A percentile compares a stretch with the other conserved stretches of the same genome.
Evolutionary conservation across 2,888 invertebrate species (phyloP).

Genomic region (Cantharis rustica): DNA sequence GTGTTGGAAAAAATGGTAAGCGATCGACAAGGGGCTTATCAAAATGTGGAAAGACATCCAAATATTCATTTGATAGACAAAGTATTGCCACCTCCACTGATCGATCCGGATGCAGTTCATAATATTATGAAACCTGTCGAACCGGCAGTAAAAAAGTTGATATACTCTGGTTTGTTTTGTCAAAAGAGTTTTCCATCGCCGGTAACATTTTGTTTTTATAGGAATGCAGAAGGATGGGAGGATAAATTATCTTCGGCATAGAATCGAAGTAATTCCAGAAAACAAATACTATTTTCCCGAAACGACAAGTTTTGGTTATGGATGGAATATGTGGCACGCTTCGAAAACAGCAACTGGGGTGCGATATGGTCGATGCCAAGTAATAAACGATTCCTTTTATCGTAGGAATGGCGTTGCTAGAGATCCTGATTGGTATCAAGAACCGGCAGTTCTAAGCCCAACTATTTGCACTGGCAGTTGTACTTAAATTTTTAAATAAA

Average conservation of each 20-base stretch:
- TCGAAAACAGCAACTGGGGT: conserved; percentile 44
- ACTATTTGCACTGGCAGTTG: conserved; percentile 45
- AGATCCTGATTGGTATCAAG: conserved; percentile 62
- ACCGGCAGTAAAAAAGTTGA: conserved; percentile 53
- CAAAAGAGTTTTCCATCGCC: neutral
- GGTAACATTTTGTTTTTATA: conserved; percentile 11
- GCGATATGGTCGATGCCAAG: conserved; percentile 59
- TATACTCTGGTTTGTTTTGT: conserved; percentile 54
- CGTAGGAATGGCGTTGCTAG: conserved; percentile 59
- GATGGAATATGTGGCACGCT: conserved; percentile 63
- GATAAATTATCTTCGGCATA: conserved; percentile 57
- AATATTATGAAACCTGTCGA: conserved; percentile 61
- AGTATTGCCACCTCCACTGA: conserved; percentile 24
- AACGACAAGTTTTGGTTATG: conserved; percentile 61
- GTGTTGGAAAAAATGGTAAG: conserved; percentile 41
- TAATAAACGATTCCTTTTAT: conserved; percentile 63
- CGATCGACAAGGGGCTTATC: conserved; percentile 36
- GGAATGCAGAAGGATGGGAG: conserved; percentile 56
- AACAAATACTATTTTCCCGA: conserved; percentile 62
- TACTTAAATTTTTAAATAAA: conserved; percentile 2
- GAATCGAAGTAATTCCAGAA: conserved; percentile 60
- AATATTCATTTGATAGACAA: conserved; percentile 28
- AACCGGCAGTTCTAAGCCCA: conserved; percentile 55
- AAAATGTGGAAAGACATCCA: conserved; percentile 37
- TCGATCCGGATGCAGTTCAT: conserved; percentile 35